Percentiles rank a stretch among this genome's conserved stretches.
Evolutionary conservation across 2,797 vertebrate species (phyloP).

Genomic region (Cetoscarus ocellatus): DNA sequence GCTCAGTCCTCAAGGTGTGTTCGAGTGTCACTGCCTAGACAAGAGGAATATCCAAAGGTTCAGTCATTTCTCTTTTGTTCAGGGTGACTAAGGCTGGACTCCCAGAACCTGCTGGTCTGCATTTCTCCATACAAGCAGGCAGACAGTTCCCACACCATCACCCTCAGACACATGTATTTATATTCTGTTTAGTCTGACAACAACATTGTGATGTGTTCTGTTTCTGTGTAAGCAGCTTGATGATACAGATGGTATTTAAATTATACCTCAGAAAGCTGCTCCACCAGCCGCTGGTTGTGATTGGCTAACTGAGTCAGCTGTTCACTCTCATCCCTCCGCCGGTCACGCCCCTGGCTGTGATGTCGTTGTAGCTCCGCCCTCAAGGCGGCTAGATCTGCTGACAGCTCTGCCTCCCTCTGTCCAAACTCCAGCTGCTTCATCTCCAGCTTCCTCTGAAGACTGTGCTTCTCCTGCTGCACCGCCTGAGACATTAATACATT

Average conservation of each 20-base stretch:
- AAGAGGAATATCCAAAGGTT: conserved; percentile 11
- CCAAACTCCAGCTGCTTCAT: conserved; percentile 76
- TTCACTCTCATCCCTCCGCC: conserved; percentile 79
- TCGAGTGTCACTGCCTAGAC: conserved; percentile 84
- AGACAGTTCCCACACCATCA: conserved; percentile 15
- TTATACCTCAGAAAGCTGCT: conserved; percentile 86
- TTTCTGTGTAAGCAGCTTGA: neutral
- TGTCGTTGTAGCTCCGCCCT: conserved; percentile 76
- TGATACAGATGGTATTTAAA: conserved; percentile 3
- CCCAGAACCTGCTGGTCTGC: conserved; percentile 72
- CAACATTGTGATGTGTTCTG: conserved; percentile 1
- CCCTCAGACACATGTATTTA: neutral
- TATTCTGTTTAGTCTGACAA: conserved; percentile 9
- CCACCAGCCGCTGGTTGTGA: conserved; percentile 88
- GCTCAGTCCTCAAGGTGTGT: conserved; percentile 83
- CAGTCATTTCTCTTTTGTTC: conserved; percentile 21
- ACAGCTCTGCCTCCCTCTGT: conserved; percentile 82
- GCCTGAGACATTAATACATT: conserved; percentile 62
- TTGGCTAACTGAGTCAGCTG: conserved; percentile 82
- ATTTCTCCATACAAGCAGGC: conserved; percentile 56
- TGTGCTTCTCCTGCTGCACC: conserved; percentile 84
- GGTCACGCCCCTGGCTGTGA: conserved; percentile 75
- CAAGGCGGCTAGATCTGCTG: conserved; percentile 70
- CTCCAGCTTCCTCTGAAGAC: conserved; percentile 81
- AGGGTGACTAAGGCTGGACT: conserved; percentile 21